Conservation (phyloP, 2,888 invertebrate species). For the Tigriopus californicus region DNA sequence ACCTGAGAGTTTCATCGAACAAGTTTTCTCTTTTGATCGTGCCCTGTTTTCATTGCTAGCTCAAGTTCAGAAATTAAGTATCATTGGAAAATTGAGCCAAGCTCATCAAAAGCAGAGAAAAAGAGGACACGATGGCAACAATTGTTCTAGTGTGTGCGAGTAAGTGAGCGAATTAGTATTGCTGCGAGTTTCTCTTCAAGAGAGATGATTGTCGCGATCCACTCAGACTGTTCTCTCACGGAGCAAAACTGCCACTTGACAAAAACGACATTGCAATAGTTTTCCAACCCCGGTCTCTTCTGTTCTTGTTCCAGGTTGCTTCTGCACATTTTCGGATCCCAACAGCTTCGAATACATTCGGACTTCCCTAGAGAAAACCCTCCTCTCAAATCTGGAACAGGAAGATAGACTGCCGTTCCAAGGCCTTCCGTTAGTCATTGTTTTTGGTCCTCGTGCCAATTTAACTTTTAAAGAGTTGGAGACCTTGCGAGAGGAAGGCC, state of each 20-base stretch:
- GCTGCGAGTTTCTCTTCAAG: too few relatives aligned
- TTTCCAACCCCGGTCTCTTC: background rate
- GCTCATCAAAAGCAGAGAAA: too few relatives aligned
- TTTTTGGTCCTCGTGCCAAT: constrained; percentile 66
- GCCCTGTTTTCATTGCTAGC: background rate
- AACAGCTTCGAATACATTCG: constrained; percentile 33
- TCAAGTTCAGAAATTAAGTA: background rate
- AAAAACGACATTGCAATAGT: background rate
- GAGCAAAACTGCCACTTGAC: background rate
- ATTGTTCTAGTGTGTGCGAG: too few relatives aligned
- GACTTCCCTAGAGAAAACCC: constrained; percentile 72
- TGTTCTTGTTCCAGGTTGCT: constrained; percentile 28
- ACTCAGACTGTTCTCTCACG: too few relatives aligned
- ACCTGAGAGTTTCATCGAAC: too few relatives aligned
- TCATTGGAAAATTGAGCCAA: too few relatives aligned
- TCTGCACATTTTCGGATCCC: constrained; percentile 56
- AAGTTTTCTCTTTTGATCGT: background rate
- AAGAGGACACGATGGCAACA: too few relatives aligned
- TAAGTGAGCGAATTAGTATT: too few relatives aligned
- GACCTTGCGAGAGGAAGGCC: constrained; percentile 48
- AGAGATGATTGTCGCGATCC: too few relatives aligned
- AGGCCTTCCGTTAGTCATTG: constrained; percentile 65
- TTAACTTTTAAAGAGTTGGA: constrained; percentile 69
- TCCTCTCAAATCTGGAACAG: constrained; percentile 69
- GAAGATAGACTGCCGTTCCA: constrained; percentile 74